Conservation (phyloP, 2,113 vertebrate species). For the Malurus cyaneus region DNA sequence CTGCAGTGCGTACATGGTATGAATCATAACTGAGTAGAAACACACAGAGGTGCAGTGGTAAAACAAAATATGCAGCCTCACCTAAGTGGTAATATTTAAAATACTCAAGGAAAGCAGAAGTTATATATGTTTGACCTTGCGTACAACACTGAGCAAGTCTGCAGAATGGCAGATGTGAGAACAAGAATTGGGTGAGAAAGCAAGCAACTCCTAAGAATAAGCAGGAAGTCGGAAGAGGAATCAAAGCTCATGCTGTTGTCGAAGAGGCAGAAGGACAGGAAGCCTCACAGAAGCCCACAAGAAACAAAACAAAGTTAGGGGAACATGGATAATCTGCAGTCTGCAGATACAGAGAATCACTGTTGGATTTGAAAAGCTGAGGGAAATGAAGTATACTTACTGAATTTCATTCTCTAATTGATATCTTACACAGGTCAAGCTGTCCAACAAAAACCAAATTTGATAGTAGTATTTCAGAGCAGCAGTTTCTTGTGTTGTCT, state of each 20-base stretch:
- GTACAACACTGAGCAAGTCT: not conserved
- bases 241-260: not conserved
- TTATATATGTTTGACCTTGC: not conserved
- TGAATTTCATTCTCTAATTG: not conserved
- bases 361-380: not conserved
- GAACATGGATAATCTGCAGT: not conserved
- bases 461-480: not conserved
- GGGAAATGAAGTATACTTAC: not conserved
- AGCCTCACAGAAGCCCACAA: not conserved
- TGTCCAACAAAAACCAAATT: not conserved
- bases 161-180: not conserved
- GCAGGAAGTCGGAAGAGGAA: not conserved
- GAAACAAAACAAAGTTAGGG: not conserved
- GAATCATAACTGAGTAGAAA: not conserved
- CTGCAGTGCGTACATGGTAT: not conserved
- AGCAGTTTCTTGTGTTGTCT: not conserved
- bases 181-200: not conserved
- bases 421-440: not conserved
- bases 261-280: not conserved
- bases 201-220: not conserved
- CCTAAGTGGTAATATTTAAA: not conserved
- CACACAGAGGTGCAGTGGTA: not conserved
- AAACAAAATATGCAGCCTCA: not conserved
- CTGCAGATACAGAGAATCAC: not conserved
- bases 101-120: not conserved